phyloP scores from a whole-genome alignment of 2,113 vertebrate genomes.

The Perca flavescens region DNA sequence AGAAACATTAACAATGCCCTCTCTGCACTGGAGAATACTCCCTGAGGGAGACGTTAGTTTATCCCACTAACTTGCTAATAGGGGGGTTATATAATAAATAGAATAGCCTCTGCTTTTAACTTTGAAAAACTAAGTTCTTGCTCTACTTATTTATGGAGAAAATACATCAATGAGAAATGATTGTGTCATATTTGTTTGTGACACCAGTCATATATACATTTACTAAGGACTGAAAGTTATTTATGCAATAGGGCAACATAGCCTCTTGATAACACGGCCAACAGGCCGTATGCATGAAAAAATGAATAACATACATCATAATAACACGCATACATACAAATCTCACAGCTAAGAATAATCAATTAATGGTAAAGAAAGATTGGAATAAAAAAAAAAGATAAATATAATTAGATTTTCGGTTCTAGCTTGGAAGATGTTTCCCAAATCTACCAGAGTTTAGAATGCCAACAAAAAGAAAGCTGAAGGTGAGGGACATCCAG shows the following conservation, averaged over 20 bases:
- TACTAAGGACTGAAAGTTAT: neutral
- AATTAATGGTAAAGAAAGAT: constrained; percentile 6
- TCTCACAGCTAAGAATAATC: neutral
- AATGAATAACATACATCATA: neutral
- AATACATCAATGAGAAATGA: constrained; percentile 60
- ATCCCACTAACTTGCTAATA: neutral
- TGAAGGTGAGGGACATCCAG: no score
- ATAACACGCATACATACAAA: neutral
- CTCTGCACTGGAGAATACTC: neutral
- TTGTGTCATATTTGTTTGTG: constrained; percentile 49
- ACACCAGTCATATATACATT: constrained; percentile 21
- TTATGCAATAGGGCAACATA: neutral
- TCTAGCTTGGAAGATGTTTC: no score
- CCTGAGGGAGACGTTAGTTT: neutral
- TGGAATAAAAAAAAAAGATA: no score
- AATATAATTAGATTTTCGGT: no score
- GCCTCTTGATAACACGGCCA: neutral
- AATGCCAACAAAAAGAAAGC: no score
- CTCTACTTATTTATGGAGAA: constrained; percentile 14
- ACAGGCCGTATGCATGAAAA: neutral
- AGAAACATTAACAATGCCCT: constrained; percentile 46
- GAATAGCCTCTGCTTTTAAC: neutral
- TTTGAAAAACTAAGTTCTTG: neutral
- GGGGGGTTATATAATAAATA: neutral
- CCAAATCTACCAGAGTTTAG: no score